Conservation (phyloP, 2,113 vertebrate genomes). For the Nannobrachium achirus region DNA sequence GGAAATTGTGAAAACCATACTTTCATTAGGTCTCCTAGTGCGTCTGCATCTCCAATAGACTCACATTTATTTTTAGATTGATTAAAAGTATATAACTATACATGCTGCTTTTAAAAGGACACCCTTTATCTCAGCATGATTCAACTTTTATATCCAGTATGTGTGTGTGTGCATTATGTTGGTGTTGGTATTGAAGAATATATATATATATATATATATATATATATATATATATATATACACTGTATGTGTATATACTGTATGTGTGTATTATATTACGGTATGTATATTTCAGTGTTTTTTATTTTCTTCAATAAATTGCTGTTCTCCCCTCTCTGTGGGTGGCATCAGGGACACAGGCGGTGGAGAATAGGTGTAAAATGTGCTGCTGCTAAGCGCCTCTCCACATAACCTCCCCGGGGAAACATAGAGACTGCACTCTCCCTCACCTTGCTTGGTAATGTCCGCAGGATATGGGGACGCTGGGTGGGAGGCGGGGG, state of each 20-base stretch:
- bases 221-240: background rate
- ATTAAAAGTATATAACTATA: no score
- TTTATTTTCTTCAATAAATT: slow-evolving; percentile 19
- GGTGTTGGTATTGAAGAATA: no score
- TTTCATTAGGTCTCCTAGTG: background rate
- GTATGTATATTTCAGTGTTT: slow-evolving; percentile 2
- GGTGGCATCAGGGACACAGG: slow-evolving; percentile 31
- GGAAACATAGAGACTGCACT: slow-evolving; percentile 46
- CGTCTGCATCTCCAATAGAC: background rate
- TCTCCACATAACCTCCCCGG: slow-evolving; percentile 44
- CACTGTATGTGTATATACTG: background rate
- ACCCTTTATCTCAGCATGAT: background rate
- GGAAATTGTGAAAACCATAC: slow-evolving; percentile 27
- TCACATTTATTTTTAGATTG: slow-evolving; percentile 2
- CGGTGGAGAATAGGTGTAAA: slow-evolving; percentile 48
- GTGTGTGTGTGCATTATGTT: background rate
- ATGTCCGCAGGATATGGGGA: slow-evolving; percentile 16
- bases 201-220: background rate
- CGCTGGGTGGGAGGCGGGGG: slow-evolving; percentile 14
- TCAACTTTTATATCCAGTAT: background rate
- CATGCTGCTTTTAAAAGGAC: background rate
- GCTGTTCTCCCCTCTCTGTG: slow-evolving; percentile 4
- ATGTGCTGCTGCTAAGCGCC: slow-evolving; percentile 44
- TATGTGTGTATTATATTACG: no score
- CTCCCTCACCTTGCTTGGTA: slow-evolving; percentile 38